These are phyloP conservation scores for Hapalemur alaotrensis DNA, from an alignment of 2,797 vertebrate genomes.

Conservation along the genomic window DNA sequence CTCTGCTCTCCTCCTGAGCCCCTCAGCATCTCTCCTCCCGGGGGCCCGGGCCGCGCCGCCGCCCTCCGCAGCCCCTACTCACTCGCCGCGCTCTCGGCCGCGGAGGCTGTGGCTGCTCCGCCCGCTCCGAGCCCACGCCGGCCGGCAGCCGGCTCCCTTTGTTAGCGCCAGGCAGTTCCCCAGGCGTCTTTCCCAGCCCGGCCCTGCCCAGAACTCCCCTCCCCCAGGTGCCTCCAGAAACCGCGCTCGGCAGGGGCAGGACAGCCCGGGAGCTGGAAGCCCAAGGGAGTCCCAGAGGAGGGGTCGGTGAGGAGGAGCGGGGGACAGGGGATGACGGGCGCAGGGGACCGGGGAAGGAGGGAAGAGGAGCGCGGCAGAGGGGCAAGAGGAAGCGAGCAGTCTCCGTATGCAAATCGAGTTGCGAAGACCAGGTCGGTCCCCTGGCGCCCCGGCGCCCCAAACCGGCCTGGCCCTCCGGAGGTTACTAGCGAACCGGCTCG, in stretches of 20 bases:
- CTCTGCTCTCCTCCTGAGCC: background rate
- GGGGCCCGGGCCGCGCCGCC: background rate
- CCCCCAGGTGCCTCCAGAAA: conserved; percentile 41
- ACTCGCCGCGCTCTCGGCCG: background rate
- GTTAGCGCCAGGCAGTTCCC: conserved; percentile 66
- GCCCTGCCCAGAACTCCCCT: conserved; percentile 30
- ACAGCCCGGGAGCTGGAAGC: background rate
- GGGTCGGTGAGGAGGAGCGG: background rate
- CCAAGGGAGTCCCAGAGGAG: background rate
- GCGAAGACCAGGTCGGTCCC: background rate
- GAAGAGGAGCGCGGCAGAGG: conserved; percentile 10
- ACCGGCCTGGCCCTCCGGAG: background rate
- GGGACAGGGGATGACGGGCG: background rate
- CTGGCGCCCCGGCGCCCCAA: background rate
- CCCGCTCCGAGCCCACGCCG: background rate
- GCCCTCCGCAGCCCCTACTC: conserved; percentile 54
- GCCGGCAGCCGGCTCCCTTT: conserved; percentile 60
- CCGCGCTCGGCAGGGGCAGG: background rate
- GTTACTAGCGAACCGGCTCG: background rate
- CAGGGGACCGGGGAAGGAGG: background rate
- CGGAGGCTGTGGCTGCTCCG: background rate
- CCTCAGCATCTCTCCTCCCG: background rate
- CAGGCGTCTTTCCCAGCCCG: conserved; percentile 15
- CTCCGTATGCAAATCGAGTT: conserved; percentile 69
- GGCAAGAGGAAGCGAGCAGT: conserved; percentile 41